Evolutionary conservation across 2,113 vertebrate species (phyloP).

Genomic region (Morone saxatilis): DNA sequence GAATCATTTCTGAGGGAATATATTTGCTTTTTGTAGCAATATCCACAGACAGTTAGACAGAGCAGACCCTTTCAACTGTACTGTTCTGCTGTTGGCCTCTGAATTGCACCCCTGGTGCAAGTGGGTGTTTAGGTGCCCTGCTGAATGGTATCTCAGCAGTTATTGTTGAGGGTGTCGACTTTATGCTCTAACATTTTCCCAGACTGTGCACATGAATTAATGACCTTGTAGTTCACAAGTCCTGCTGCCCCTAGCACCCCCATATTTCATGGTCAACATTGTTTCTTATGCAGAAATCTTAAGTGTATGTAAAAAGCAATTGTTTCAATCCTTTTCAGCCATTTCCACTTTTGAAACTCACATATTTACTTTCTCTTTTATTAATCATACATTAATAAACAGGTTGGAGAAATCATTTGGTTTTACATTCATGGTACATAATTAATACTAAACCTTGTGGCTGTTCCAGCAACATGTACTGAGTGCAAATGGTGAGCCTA

Average conservation of each 20-base stretch:
- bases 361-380: background rate
- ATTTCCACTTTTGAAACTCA: background rate
- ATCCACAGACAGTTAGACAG: background rate
- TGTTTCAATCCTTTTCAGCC: background rate
- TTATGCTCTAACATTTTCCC: slow-evolving; percentile 7
- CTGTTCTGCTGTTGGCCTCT: slow-evolving; percentile 8
- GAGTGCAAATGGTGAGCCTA: background rate
- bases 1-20: slow-evolving; percentile 2
- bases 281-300: slow-evolving; percentile 2
- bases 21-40: slow-evolving; percentile 2
- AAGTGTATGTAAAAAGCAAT: background rate
- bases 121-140: slow-evolving; percentile 16
- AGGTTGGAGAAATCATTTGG: background rate
- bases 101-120: slow-evolving; percentile 10
- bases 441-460: slow-evolving; percentile 24
- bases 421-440: slow-evolving; percentile 17
- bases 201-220: slow-evolving; percentile 22
- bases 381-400: background rate
- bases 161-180: background rate
- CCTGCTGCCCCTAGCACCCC: background rate
- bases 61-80: background rate
- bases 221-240: slow-evolving; percentile 7
- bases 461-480: background rate
- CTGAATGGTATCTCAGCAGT: background rate
- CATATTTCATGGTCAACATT: background rate